Evolutionary conservation across 2,888 invertebrate genomes (phyloP), one percentile per base, ranked within the genome.

Genomic region (Hypomecis punctinalis): DNA sequence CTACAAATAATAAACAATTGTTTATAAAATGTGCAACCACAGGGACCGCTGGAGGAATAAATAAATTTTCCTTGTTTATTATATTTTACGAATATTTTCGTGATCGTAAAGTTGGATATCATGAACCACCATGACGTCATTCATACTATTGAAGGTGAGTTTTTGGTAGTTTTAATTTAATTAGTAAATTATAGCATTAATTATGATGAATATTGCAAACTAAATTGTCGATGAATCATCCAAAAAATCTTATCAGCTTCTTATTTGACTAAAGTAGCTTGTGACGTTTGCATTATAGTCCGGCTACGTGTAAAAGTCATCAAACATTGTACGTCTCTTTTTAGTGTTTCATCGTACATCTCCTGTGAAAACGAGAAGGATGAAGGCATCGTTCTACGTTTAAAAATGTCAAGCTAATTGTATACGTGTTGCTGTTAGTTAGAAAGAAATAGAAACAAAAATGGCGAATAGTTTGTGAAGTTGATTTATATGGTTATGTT

Each of bases 121-220:
- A 93, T 93, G 93, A 92, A 93, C 93, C 90, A 93, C 88, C 86
- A 93, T 93, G 93, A 92, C 93, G 92, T 93, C 93, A 90, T 93
- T 93, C 83, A 93, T 93, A 83, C 82, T 93, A 66, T 86, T 93
- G 68, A 93, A 93, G 92, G 93, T 93, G 86, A 88, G 89, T 74
- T 68, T 77, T 61, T 62, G 43, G 33, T 58, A 63, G 45, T 64
- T 64, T 13, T 65, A 63, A 60, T 48, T 49, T 5, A 3, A 59
- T 52, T 53, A 48, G 45, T 9, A 63, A 64, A 61, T 63, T 60
- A 36, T 42, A 47, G 23, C 37, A 39, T 35, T 65, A 56, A 35
- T 54, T 66, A 13, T 53, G n/a, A 43, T 54, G 33, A 52, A 58
- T 56, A 57, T 39, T 63, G 39, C 36, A 36, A 54, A 10, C 49